Conservation (phyloP, 1,140 invertebrate genomes). For the Latrodectus geometricus region DNA sequence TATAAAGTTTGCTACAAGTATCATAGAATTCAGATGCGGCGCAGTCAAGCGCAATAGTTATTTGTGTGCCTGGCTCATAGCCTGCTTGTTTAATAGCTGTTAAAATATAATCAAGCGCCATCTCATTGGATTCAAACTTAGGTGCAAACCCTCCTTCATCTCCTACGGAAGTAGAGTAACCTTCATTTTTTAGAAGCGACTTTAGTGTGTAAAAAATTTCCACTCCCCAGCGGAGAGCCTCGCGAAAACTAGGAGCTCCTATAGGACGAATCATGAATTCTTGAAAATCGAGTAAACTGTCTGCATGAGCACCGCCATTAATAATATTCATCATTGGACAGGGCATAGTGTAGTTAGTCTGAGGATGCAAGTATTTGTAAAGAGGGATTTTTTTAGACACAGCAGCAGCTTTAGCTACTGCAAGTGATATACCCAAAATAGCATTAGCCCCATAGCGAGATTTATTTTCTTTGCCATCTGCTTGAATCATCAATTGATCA, state of each 20-base stretch:
- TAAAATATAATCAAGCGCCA: slow-evolving; percentile 86
- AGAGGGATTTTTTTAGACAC: slow-evolving; percentile 92
- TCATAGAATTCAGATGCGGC: too few species aligned
- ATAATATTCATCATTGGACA: slow-evolving; percentile 99
- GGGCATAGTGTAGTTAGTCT: slow-evolving; percentile 89
- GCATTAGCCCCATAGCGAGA: slow-evolving; percentile 91
- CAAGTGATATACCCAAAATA: slow-evolving; percentile 95
- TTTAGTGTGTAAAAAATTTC: slow-evolving; percentile 98
- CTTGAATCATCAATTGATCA: slow-evolving; percentile 89
- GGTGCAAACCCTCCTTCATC: slow-evolving; percentile 99
- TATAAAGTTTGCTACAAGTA: too few species aligned
- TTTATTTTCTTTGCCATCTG: slow-evolving; percentile 98
- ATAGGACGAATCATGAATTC: slow-evolving; percentile 96
- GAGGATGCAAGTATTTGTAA: slow-evolving; percentile 91
- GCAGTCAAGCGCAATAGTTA: too few species aligned
- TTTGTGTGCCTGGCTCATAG: too few species aligned
- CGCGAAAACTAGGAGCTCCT: slow-evolving; percentile 89
- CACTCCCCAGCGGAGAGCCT: slow-evolving; percentile 97
- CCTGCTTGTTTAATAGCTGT: too few species aligned
- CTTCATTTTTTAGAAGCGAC: slow-evolving; percentile 85
- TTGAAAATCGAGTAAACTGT: slow-evolving; percentile 98
- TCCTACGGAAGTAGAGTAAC: slow-evolving; percentile 96
- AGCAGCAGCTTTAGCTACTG: slow-evolving; percentile 95
- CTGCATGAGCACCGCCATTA: slow-evolving; percentile 98
- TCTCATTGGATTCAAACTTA: slow-evolving; percentile 96